A percentile compares a stretch with the other conserved stretches of the same genome.
phyloP scores from a whole-genome alignment of 2,888 invertebrate species.

The Lithophane semibrunnea region DNA sequence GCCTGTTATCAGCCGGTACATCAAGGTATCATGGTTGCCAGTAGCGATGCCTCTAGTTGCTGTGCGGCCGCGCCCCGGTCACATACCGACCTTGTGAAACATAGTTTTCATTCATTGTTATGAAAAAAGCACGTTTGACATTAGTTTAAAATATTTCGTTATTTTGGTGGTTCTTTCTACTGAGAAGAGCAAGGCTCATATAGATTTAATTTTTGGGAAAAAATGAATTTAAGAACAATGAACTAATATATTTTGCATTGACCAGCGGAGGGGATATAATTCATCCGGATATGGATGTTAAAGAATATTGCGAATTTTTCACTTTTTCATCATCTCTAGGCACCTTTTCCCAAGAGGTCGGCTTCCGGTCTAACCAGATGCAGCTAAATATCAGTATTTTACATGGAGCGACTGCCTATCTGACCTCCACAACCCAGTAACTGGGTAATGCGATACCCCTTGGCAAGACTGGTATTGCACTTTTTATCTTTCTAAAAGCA shows the following conservation, averaged over 20 bases:
- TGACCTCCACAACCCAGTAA: too few species aligned
- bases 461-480: background rate
- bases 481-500: background rate
- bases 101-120: conserved; percentile 35
- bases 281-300: background rate
- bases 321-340: too few species aligned
- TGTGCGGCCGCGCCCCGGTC: conserved; percentile 53
- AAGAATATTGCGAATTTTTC: background rate
- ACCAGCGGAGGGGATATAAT: background rate
- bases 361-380: too few species aligned
- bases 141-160: background rate
- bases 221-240: background rate
- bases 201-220: background rate
- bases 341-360: too few species aligned
- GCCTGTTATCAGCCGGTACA: conserved; percentile 43
- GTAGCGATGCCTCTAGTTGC: conserved; percentile 39
- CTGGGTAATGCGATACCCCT: too few species aligned
- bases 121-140: conserved; percentile 16
- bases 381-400: too few species aligned
- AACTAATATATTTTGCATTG: background rate
- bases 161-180: background rate
- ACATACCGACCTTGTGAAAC: conserved; percentile 58
- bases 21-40: conserved; percentile 54
- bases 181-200: background rate
- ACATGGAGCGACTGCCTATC: too few species aligned